Evolutionary conservation across 2,113 vertebrate genomes (phyloP).

Genomic region (Poeciliopsis occidentalis): DNA sequence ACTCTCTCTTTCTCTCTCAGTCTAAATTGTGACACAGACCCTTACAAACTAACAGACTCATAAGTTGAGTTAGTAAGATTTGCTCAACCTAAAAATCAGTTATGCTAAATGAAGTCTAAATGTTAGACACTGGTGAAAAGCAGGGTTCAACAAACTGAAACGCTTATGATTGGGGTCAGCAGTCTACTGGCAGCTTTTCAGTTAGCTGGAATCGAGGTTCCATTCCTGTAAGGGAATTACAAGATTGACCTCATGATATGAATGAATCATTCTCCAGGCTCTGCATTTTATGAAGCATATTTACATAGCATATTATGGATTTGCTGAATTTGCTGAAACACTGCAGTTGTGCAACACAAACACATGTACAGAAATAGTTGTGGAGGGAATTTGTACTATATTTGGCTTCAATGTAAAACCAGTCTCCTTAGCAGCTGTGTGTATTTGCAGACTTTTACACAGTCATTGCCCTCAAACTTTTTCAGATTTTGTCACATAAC

Average conservation of each 20-base stretch:
- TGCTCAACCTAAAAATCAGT: slow-evolving; percentile 13
- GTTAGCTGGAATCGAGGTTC: slow-evolving; percentile 31
- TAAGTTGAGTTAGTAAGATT: neutral
- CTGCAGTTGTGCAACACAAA: slow-evolving; percentile 24
- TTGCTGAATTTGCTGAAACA: slow-evolving; percentile 51
- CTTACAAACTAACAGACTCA: slow-evolving; percentile 1
- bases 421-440: neutral
- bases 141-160: slow-evolving; percentile 36
- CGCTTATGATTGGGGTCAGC: slow-evolving; percentile 44
- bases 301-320: slow-evolving; percentile 47
- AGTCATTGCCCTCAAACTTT: neutral
- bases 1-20: no score
- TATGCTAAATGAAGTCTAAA: slow-evolving; percentile 6
- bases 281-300: slow-evolving; percentile 48
- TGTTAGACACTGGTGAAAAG: slow-evolving; percentile 11
- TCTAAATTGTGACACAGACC: slow-evolving; percentile 11
- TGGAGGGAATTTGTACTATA: slow-evolving; percentile 26
- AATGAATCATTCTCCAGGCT: slow-evolving; percentile 46
- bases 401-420: neutral
- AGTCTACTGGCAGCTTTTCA: slow-evolving; percentile 23
- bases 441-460: neutral
- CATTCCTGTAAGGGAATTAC: slow-evolving; percentile 19
- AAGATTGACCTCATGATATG: slow-evolving; percentile 33
- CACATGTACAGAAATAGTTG: slow-evolving; percentile 19
- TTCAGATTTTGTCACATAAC: neutral